Conservation (phyloP, 2,113 vertebrate species). For the Uria aalge region DNA sequence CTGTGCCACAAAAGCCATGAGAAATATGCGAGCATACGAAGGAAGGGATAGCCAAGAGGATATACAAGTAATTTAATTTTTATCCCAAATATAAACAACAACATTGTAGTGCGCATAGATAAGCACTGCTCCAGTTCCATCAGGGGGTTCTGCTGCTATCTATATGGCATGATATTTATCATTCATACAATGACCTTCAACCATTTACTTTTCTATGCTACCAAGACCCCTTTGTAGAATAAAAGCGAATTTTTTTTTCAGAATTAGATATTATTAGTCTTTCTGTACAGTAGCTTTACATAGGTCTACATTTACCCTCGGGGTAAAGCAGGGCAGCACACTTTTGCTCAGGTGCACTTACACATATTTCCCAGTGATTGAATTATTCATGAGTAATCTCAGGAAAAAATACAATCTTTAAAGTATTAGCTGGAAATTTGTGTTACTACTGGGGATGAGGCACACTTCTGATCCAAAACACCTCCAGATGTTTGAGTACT, state of each 20-base stretch:
- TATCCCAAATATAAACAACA: constrained; percentile 44
- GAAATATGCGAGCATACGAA: constrained; percentile 6
- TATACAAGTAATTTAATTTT: constrained; percentile 33
- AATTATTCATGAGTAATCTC: background rate
- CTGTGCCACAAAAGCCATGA: background rate
- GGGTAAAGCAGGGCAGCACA: background rate
- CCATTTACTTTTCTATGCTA: background rate
- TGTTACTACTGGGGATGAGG: background rate
- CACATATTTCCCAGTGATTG: background rate
- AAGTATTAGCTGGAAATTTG: background rate
- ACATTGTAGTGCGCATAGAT: background rate
- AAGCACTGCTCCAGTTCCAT: background rate
- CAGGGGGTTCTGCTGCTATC: background rate
- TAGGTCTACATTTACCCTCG: background rate
- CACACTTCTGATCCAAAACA: background rate
- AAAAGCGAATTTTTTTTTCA: background rate
- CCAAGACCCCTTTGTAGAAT: background rate
- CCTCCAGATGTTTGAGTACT: background rate
- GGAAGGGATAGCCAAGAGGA: background rate
- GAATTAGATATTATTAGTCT: background rate
- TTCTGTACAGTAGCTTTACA: background rate
- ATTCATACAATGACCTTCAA: constrained; percentile 34
- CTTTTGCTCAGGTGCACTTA: background rate
- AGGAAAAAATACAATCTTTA: background rate
- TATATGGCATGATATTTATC: constrained; percentile 7